Conservation (phyloP, 2,113 vertebrate species). For the Campylorhamphus procurvoides region DNA sequence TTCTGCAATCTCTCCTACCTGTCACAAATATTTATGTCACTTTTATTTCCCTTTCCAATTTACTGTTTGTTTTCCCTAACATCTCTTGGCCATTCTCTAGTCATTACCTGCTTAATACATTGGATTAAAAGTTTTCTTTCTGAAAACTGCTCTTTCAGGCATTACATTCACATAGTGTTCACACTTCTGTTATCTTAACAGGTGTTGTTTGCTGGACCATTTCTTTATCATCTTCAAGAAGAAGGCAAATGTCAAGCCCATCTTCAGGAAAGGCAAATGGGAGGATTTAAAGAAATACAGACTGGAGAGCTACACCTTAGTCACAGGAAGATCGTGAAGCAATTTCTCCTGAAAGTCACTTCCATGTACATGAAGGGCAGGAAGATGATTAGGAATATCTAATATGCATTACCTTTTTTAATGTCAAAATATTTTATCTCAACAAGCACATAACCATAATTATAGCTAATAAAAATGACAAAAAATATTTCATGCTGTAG, state of each 20-base stretch:
- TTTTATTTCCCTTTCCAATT: not conserved
- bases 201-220: not conserved
- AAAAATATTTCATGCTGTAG: not conserved
- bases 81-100: not conserved
- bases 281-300: not conserved
- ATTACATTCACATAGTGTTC: not conserved
- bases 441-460: not conserved
- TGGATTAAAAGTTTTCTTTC: not conserved
- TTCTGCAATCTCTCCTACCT: accelerated
- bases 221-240: not conserved
- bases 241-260: not conserved
- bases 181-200: not conserved
- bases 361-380: not conserved
- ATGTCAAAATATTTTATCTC: not conserved
- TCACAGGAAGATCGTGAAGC: not conserved
- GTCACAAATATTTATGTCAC: not conserved
- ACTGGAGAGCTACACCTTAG: not conserved
- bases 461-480: not conserved
- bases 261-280: not conserved
- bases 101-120: not conserved
- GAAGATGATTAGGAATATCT: not conserved
- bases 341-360: not conserved
- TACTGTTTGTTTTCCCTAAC: not conserved
- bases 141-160: not conserved
- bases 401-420: not conserved